phyloP scores from a whole-genome alignment of 2,888 invertebrate species.

The Abrostola tripartita region DNA sequence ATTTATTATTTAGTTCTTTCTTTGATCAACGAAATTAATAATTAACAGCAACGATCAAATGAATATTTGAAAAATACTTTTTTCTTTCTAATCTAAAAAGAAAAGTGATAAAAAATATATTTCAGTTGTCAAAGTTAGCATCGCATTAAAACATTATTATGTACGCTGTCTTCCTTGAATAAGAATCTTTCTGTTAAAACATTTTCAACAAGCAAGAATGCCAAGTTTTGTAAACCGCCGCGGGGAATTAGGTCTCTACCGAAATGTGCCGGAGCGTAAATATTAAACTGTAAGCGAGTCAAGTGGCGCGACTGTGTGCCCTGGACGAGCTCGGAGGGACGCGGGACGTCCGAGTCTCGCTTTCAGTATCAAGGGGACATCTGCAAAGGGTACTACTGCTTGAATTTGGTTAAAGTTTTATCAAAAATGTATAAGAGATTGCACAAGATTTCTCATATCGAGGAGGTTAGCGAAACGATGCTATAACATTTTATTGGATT shows the following conservation, averaged over 20 bases:
- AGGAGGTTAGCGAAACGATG: too few relatives aligned
- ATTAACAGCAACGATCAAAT: background rate
- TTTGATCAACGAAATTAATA: background rate
- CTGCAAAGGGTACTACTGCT: too few relatives aligned
- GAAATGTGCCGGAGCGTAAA: conserved; percentile 12
- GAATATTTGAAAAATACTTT: background rate
- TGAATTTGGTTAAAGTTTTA: too few relatives aligned
- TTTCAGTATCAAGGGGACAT: background rate
- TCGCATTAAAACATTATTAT: conserved; percentile 9
- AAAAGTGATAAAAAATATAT: too few relatives aligned
- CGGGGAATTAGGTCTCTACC: conserved; percentile 8
- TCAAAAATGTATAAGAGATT: too few relatives aligned
- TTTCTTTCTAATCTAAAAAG: background rate
- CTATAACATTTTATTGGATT: too few relatives aligned
- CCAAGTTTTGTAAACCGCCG: conserved; percentile 22
- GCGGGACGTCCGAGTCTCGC: background rate
- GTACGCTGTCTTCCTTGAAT: background rate
- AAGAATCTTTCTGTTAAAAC: conserved; percentile 15
- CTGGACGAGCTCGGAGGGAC: background rate
- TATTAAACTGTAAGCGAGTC: background rate
- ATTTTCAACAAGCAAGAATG: conserved; percentile 9
- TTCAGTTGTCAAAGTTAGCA: conserved; percentile 6
- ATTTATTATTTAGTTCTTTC: background rate
- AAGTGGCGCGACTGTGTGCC: background rate
- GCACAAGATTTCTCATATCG: too few relatives aligned